Evolutionary conservation across 2,797 vertebrate species (phyloP).

Genomic region (Champsocephalus esox): DNA sequence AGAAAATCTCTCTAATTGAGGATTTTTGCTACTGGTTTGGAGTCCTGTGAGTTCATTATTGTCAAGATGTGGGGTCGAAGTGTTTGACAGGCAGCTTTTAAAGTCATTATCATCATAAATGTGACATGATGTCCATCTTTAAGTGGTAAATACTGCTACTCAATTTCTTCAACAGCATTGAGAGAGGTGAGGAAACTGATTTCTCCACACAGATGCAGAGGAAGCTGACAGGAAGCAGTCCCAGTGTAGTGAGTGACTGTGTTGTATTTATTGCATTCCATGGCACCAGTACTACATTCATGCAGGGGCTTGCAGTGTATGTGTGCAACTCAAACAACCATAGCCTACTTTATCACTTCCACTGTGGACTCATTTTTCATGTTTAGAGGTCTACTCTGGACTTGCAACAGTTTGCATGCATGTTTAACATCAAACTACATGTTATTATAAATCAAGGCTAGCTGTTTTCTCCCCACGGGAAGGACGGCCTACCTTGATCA

Average conservation of each 20-base stretch:
- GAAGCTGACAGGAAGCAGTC: slow-evolving; percentile 24
- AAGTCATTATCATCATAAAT: background rate
- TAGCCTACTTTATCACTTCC: background rate
- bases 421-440: background rate
- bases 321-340: background rate
- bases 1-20: background rate
- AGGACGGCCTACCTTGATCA: slow-evolving; percentile 89
- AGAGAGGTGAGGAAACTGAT: slow-evolving; percentile 19
- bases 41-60: background rate
- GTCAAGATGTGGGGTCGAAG: background rate
- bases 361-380: background rate
- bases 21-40: background rate
- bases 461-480: background rate
- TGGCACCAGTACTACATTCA: slow-evolving; percentile 7
- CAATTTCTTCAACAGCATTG: slow-evolving; percentile 16
- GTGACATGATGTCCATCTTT: background rate
- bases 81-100: background rate
- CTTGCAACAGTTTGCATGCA: slow-evolving; percentile 28
- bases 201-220: slow-evolving; percentile 10
- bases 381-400: background rate
- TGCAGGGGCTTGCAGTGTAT: slow-evolving; percentile 6
- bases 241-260: background rate
- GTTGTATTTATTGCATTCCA: background rate
- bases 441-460: background rate
- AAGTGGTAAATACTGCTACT: background rate